These are phyloP conservation scores for Eciton burchellii DNA, from an alignment of 1,140 invertebrate genomes.

Conservation along the genomic window DNA sequence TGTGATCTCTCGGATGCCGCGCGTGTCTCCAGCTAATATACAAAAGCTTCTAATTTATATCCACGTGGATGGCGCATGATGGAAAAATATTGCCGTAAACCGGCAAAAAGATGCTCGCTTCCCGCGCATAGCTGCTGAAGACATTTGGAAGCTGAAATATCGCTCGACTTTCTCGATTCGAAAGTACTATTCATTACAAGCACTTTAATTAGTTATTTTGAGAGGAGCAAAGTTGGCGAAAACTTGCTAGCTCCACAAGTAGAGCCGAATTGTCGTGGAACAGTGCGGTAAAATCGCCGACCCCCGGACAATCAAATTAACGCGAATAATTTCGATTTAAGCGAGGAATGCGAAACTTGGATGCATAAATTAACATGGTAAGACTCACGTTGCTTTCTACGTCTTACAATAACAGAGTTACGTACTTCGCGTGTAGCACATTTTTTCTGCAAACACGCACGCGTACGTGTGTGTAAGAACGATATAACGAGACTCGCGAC, in stretches of 20 bases:
- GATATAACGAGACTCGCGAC: no score
- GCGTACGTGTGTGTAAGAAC: no score
- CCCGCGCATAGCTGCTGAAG: neutral
- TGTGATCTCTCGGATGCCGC: neutral
- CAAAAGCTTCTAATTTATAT: neutral
- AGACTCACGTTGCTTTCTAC: no score
- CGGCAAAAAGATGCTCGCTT: neutral
- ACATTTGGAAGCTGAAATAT: constrained; percentile 10
- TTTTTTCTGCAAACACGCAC: no score
- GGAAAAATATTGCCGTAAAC: neutral
- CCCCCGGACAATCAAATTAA: neutral
- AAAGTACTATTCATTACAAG: neutral
- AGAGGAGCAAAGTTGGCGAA: neutral
- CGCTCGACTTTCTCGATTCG: neutral
- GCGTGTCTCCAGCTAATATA: neutral
- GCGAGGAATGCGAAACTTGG: neutral
- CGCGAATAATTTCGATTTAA: neutral
- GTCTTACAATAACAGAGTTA: no score
- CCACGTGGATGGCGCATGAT: neutral
- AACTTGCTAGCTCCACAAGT: neutral
- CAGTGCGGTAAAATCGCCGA: neutral
- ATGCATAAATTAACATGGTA: no score
- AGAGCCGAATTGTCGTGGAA: neutral
- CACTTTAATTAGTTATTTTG: neutral
- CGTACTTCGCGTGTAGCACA: no score